phyloP scores from a whole-genome alignment of 1,140 invertebrate species.

The Pseudoatta argentina region DNA sequence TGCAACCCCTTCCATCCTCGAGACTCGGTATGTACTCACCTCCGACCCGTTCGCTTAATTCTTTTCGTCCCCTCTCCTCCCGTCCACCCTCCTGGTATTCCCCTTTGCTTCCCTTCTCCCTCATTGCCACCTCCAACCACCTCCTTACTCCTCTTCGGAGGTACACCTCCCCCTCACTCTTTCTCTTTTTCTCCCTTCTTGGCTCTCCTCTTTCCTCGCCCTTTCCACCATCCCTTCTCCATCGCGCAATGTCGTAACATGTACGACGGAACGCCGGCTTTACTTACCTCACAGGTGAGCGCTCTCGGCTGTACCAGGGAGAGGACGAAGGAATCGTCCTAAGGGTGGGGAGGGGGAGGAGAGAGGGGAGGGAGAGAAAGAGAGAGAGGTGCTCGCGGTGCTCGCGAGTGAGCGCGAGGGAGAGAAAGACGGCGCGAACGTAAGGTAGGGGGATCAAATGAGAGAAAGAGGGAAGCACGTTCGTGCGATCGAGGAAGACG shows the following conservation, averaged over 20 bases:
- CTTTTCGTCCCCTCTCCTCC: constrained; percentile 81
- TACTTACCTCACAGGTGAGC: constrained; percentile 86
- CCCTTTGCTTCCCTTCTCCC: constrained; percentile 53
- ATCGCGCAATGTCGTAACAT: constrained; percentile 84
- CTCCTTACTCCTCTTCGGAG: constrained; percentile 55
- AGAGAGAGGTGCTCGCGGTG: not conserved
- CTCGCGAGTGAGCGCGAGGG: not conserved
- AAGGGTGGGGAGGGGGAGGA: constrained; percentile 14
- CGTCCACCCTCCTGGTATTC: constrained; percentile 29
- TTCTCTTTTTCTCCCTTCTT: constrained; percentile 73
- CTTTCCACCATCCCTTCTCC: constrained; percentile 35
- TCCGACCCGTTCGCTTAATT: constrained; percentile 76
- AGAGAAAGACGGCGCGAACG: constrained; percentile 45
- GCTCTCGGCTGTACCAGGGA: constrained; percentile 70
- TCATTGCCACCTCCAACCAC: constrained; percentile 81
- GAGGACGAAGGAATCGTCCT: constrained; percentile 35
- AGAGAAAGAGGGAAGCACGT: constrained; percentile 32
- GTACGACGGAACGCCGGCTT: constrained; percentile 82
- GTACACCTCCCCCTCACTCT: constrained; percentile 50
- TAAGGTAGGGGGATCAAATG: constrained; percentile 51
- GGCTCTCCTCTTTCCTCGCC: constrained; percentile 71
- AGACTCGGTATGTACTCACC: constrained; percentile 59
- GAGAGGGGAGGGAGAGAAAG: not conserved
- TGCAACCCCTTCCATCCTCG: constrained; percentile 81
- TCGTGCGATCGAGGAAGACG: constrained; percentile 61